phyloP scores from a whole-genome alignment of 2,888 invertebrate genomes.

The Xestia rhomboidea region DNA sequence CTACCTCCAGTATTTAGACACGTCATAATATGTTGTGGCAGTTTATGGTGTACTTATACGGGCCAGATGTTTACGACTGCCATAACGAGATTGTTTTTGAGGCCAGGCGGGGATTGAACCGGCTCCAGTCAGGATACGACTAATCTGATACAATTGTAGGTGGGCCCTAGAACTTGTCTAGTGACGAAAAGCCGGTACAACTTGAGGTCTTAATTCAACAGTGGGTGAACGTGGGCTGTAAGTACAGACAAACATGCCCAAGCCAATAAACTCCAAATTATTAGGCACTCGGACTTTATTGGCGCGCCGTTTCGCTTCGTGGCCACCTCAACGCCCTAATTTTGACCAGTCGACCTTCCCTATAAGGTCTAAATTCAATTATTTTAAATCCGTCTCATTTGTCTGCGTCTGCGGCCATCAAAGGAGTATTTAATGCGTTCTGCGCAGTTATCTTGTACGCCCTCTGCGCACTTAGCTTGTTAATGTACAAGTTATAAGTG shows the following conservation, averaged over 20 bases:
- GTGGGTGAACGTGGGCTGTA: conserved; percentile 47
- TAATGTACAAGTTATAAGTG: conserved; percentile 55
- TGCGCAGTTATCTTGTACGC: conserved; percentile 59
- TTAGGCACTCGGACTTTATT: conserved; percentile 32
- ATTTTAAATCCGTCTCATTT: conserved; percentile 50
- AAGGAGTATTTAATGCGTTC: conserved; percentile 64
- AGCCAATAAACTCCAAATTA: conserved; percentile 51
- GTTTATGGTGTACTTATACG: conserved; percentile 38
- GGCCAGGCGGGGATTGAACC: conserved; percentile 34
- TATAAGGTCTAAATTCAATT: conserved; percentile 61
- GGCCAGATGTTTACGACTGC: conserved; percentile 39
- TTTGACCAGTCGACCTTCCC: conserved; percentile 55
- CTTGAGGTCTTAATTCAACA: conserved; percentile 26
- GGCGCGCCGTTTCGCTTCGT: conserved; percentile 28
- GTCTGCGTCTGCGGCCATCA: conserved; percentile 58
- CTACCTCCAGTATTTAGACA: conserved; percentile 7
- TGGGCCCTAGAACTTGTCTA: conserved; percentile 32
- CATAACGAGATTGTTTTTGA: conserved; percentile 29
- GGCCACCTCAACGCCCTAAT: conserved; percentile 38
- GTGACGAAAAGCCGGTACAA: conserved; percentile 25
- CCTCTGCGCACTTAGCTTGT: conserved; percentile 60
- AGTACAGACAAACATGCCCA: conserved; percentile 29
- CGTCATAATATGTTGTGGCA: conserved; percentile 31
- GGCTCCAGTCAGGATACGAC: conserved; percentile 34
- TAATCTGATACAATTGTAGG: conserved; percentile 26